These are phyloP conservation scores for Acrocephalus kingi DNA, from an alignment of 2,113 vertebrate genomes.

Conservation along the genomic window DNA sequence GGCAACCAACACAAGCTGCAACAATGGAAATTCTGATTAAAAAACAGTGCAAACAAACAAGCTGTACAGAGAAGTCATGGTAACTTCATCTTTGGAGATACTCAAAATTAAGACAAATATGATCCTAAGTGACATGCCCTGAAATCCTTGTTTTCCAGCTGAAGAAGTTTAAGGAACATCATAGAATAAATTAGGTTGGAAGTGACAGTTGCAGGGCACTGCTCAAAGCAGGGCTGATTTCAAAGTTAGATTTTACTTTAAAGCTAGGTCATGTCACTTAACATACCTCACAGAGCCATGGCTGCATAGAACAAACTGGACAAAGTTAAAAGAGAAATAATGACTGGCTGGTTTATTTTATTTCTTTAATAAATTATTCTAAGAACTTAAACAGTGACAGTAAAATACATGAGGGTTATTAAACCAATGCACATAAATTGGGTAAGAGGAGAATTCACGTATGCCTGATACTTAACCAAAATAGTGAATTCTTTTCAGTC, in stretches of 20 bases:
- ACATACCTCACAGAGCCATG: background rate
- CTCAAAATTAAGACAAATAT: background rate
- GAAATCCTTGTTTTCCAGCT: background rate
- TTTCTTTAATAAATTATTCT: background rate
- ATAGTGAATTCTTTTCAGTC: background rate
- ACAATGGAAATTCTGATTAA: background rate
- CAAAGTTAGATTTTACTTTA: background rate
- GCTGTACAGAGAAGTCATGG: background rate
- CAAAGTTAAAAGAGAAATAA: background rate
- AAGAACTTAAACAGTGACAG: background rate
- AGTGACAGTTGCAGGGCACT: slow-evolving; percentile 17
- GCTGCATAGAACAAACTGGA: background rate
- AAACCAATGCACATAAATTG: background rate
- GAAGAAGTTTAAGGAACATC: background rate
- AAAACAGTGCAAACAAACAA: background rate
- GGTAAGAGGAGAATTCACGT: background rate
- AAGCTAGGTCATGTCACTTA: background rate
- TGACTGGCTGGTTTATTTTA: background rate
- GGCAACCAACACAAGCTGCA: background rate
- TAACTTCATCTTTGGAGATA: background rate
- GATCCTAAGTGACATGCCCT: background rate
- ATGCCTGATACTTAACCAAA: background rate
- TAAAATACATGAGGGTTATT: background rate
- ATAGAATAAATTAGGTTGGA: background rate
- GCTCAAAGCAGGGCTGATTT: background rate